Evolutionary conservation across 2,888 invertebrate genomes (phyloP), one percentile per base, ranked within the genome.

Genomic region (Ichneumoninae sp.): DNA sequence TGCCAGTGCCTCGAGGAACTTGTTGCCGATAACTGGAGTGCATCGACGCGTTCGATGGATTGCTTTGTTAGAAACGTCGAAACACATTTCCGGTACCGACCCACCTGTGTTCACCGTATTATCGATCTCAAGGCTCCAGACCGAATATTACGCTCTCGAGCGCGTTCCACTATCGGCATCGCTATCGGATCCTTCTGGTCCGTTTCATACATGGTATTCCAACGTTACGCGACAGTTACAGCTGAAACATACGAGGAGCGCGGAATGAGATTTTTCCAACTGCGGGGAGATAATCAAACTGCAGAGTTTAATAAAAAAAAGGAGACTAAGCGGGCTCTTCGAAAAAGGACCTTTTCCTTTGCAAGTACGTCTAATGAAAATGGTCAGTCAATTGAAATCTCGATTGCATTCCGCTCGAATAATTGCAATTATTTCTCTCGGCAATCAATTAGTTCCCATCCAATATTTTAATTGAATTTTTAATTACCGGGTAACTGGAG

Each of bases 381-480:
- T 87, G 10, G 81, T 77, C 80, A 81, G 83, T 19, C 60, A 69
- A 86, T 81, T 85, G 84, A 89, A 89, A 88, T 87, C 85, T 74
- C 83, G 73, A 88, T 88, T 83, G 80, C 84, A 77, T 88, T 88
- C 84, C 87, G 78, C 80, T 86, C 85, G 83, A 71, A 82, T 86
- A 88, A 88, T 86, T 85, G 86, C 88, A 88, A 87, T 89, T 88
- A 88, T 86, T 87, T 66, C 76, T 83, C 57, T 52, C 74, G 66
- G 68, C 44, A 81, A 74, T 87, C 86, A 86, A 89, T 89, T 88
- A 86, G 85, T 65, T 52, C 10, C 50, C 19, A 63, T 65, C 26
- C 47, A 47, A 30, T 63, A 63, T 73, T 65, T 77, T 77, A 82
- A 82, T 82, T 77, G 73, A 71, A 77, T 77, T 82, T 77, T 73